These are phyloP conservation scores for Philonicus albiceps DNA, from an alignment of 2,888 invertebrate genomes.

Conservation along the genomic window DNA sequence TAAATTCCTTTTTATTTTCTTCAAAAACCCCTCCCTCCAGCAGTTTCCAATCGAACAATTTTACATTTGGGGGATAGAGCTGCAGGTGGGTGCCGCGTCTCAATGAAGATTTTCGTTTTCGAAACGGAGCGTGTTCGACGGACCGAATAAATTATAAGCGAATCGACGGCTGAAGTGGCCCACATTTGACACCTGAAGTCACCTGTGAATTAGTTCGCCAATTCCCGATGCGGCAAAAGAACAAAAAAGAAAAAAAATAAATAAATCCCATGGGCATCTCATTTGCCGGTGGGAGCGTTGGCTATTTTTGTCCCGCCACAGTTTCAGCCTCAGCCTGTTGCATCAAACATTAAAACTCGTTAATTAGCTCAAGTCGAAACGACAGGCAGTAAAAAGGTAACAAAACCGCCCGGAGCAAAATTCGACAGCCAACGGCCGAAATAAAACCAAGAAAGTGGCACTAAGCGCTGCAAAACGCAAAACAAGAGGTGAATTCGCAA, in stretches of 20 bases:
- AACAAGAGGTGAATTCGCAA: conserved; percentile 14
- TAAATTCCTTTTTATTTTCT: no score
- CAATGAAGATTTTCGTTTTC: neutral
- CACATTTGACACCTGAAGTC: neutral
- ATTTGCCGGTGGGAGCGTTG: neutral
- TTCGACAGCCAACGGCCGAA: conserved; percentile 23
- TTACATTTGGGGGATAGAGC: no score
- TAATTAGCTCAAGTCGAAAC: conserved; percentile 32
- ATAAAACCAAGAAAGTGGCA: conserved; percentile 27
- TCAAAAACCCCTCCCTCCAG: no score
- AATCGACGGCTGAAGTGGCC: neutral
- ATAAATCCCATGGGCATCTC: neutral
- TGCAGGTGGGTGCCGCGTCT: no score
- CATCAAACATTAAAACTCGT: conserved; percentile 33
- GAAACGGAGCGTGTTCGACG: neutral
- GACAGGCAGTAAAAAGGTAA: conserved; percentile 27
- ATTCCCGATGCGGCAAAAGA: neutral
- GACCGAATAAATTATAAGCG: neutral
- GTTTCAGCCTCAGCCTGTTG: neutral
- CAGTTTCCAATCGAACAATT: no score
- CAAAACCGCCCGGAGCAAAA: conserved; percentile 21
- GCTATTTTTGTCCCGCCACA: conserved; percentile 9
- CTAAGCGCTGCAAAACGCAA: conserved; percentile 13
- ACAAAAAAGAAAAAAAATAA: no score
- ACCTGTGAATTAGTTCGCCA: neutral